phyloP scores from a whole-genome alignment of 2,797 vertebrate species.

The Odontamblyopus lacepedii region DNA sequence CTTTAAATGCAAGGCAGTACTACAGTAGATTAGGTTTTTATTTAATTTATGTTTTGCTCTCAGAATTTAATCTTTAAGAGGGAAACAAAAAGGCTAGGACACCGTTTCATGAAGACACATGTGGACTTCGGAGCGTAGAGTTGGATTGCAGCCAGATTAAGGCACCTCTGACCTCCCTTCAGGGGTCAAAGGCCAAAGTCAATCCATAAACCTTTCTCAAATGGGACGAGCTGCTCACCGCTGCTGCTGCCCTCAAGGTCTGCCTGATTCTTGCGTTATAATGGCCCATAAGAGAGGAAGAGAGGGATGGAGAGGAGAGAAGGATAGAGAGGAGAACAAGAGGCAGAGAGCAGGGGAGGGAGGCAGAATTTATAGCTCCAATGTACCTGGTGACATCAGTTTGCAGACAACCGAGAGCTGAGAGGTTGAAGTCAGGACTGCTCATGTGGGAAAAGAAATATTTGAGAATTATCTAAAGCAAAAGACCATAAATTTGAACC shows the following conservation, averaged over 20 bases:
- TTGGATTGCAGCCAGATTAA: background rate
- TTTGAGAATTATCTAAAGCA: background rate
- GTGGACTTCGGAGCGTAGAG: background rate
- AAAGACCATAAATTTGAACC: background rate
- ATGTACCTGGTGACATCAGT: constrained; percentile 4
- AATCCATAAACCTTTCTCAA: constrained; percentile 20
- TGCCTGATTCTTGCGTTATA: constrained; percentile 5
- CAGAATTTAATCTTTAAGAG: background rate
- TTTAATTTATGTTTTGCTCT: no score
- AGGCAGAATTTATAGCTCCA: constrained; percentile 1
- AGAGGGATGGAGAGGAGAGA: background rate
- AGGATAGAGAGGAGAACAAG: background rate
- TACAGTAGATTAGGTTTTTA: no score
- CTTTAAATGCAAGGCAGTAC: no score
- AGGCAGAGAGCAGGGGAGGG: background rate
- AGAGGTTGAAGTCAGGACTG: constrained; percentile 1
- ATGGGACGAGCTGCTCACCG: constrained; percentile 2
- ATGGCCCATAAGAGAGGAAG: background rate
- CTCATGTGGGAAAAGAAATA: background rate
- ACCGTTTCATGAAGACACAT: background rate
- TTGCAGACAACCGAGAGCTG: background rate
- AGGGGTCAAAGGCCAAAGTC: background rate
- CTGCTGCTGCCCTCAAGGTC: constrained; percentile 19
- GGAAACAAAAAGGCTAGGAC: background rate
- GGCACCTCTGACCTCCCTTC: background rate